These are phyloP conservation scores for Adelognathus sp. DNA, from an alignment of 2,888 invertebrate species.

Conservation along the genomic window DNA sequence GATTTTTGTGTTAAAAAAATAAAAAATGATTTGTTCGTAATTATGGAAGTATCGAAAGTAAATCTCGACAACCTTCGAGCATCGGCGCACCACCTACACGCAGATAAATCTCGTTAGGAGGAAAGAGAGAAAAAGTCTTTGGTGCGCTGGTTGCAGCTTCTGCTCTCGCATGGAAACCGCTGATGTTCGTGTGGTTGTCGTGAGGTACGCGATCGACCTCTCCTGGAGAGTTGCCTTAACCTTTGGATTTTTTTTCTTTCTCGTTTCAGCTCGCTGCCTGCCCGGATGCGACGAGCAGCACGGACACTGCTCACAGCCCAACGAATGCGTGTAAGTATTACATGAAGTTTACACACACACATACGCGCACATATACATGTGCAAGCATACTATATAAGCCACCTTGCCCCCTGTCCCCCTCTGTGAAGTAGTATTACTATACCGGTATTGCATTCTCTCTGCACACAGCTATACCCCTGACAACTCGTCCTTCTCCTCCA, in stretches of 20 bases:
- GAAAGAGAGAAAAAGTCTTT: background rate
- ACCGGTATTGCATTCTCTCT: conserved; percentile 57
- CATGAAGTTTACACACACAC: background rate
- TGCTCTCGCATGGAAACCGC: conserved; percentile 2
- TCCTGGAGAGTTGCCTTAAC: conserved; percentile 78
- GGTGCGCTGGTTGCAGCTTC: conserved; percentile 7
- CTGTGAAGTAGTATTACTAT: conserved; percentile 28
- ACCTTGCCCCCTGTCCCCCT: conserved; percentile 8
- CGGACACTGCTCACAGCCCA: conserved; percentile 95
- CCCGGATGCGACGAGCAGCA: conserved; percentile 95
- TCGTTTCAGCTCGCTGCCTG: conserved; percentile 94
- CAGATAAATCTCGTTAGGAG: background rate
- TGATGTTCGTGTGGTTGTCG: conserved; percentile 60
- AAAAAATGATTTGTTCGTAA: no score
- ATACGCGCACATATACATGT: background rate
- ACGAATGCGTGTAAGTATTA: conserved; percentile 97
- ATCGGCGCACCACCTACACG: background rate
- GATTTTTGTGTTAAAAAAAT: background rate
- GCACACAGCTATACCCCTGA: conserved; percentile 32
- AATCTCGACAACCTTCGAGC: background rate
- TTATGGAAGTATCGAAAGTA: background rate
- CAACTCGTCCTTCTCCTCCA: conserved; percentile 23
- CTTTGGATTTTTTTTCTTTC: conserved; percentile 79
- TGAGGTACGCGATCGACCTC: conserved; percentile 78
- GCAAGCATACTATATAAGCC: conserved; percentile 25